Evolutionary conservation across 2,888 invertebrate genomes (phyloP).

Genomic region (Clistopyga incitator): DNA sequence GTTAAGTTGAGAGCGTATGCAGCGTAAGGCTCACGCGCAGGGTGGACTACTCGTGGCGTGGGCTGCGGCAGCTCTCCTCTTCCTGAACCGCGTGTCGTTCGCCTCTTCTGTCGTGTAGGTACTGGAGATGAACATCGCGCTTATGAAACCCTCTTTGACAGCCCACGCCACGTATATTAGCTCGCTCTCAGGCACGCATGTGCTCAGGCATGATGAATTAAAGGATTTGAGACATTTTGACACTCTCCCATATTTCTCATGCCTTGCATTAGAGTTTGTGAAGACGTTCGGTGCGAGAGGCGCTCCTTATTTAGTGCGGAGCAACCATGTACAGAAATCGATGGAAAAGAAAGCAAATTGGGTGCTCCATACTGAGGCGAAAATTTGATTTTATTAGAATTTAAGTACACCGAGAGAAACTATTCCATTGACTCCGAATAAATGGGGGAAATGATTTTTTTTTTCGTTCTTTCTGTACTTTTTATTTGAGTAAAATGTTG

Average conservation of each 20-base stretch:
- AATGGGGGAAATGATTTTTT: too few species aligned
- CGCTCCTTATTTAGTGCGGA: constrained; percentile 48
- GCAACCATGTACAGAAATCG: constrained; percentile 4
- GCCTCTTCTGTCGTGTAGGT: constrained; percentile 9
- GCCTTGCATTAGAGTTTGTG: neutral
- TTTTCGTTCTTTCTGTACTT: too few species aligned
- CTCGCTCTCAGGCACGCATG: constrained; percentile 33
- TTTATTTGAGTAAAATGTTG: too few species aligned
- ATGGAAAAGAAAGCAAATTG: neutral
- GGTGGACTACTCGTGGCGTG: constrained; percentile 61
- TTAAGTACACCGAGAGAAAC: too few species aligned
- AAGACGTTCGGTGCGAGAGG: neutral
- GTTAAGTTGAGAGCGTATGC: neutral
- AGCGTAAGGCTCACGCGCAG: neutral
- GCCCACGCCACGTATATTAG: constrained; percentile 70
- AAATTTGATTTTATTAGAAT: too few species aligned
- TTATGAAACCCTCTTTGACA: constrained; percentile 71
- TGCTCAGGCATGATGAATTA: constrained; percentile 68
- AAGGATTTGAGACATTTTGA: constrained; percentile 60
- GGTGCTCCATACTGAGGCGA: too few species aligned
- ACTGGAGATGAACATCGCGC: constrained; percentile 67
- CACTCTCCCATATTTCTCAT: constrained; percentile 17
- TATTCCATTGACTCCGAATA: too few species aligned
- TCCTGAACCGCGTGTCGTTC: constrained; percentile 1
- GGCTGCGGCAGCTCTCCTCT: constrained; percentile 42